Base-by-base conservation (phyloP, 2,888 invertebrate species). In the Drosophila putrida region DNA sequence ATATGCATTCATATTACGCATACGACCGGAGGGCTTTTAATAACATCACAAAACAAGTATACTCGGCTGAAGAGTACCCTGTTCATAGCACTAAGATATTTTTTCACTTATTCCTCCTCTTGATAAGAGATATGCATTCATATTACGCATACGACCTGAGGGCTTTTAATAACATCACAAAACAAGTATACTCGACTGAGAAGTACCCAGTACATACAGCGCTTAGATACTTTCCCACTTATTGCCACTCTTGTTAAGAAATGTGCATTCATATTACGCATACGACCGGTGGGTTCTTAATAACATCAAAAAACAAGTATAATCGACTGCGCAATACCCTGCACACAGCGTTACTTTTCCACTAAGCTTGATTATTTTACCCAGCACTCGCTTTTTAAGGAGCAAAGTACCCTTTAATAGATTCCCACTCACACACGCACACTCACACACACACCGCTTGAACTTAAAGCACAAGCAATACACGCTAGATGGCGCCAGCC, bases 81-180 rank as follows among this genome's bases (percentile, higher is more conserved):
- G n/a, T n/a, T n/a, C n/a, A n/a, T n/a, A n/a, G n/a, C n/a, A n/a
- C n/a, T n/a, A n/a, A n/a, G n/a, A n/a, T n/a, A n/a, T n/a, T n/a
- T n/a, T n/a, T n/a, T n/a, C n/a, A n/a, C n/a, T n/a, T n/a, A n/a
- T n/a, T n/a, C n/a, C n/a, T n/a, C n/a, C n/a, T n/a, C n/a, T n/a
- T n/a, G n/a, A 71, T 51, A 71, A 62, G 71, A 74, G 65, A 28
- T 41, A 50, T n/a, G n/a, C 49, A 33, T 25, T 25, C 59, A 67
- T 62, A 79, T 72, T 72, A 66, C 80, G 72, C 77, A 82, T 82
- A 79, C 82, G 76, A 65, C 60, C 67, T 36, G 79, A 53, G 66
- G 59, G 44, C 51, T 33, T 58, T 58, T 53, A 33, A 50, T 54
- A 79, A 43, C 43, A 31, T 20, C n/a, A 13, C 6, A 25, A 31